Evolutionary conservation across 2,797 vertebrate species (phyloP), one percentile per base, ranked within the genome.

Genomic region (Pterois miles): DNA sequence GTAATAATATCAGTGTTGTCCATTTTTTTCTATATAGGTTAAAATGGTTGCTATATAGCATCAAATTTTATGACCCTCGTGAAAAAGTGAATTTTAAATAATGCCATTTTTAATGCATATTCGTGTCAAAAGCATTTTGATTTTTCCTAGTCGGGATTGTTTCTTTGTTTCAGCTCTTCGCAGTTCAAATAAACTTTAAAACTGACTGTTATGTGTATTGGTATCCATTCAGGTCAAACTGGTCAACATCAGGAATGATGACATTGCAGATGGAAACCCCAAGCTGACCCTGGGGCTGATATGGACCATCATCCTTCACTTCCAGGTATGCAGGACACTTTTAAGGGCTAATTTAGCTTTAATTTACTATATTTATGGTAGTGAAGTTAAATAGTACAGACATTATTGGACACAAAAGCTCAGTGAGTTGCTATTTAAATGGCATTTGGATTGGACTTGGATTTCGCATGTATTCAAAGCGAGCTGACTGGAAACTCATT

Each of bases 231-330:
- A 99, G 98, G 98, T 99, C 85, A 98, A 98, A 84, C 88, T 99
- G 91, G 97, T 99, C 63, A 99, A 99, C 91, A 99, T 99, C 91
- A 95, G 98, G 52, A 99, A 99, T 0, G 98, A 99, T 78, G 98
- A 99, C 87, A 99, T 99, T 0, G 97, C 98, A 0, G 98, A 99
- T 0, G 98, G 98, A 73, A 99, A 99, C 91, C 98, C 98, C 60
- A 99, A 99, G 84, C 96, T 99, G 87, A 99, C 98, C 0, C 96
- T 99, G 5, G 98, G 98, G 27, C 95, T 99, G 70, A 99, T 99
- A 91, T 99, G 98, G 98, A 99, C 98, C 83, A 98, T 99, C 95
- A 99, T 99, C 93, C 96, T 99, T 25, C 98, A 99, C 93, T 99
- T 99, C 96, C 98, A 99, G 98, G 98, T 98, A 63, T 1, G 9